A percentile compares a stretch with the other conserved stretches of the same genome.
Conservation (phyloP, 2,797 vertebrate species). For the Sebastes flavidus region DNA sequence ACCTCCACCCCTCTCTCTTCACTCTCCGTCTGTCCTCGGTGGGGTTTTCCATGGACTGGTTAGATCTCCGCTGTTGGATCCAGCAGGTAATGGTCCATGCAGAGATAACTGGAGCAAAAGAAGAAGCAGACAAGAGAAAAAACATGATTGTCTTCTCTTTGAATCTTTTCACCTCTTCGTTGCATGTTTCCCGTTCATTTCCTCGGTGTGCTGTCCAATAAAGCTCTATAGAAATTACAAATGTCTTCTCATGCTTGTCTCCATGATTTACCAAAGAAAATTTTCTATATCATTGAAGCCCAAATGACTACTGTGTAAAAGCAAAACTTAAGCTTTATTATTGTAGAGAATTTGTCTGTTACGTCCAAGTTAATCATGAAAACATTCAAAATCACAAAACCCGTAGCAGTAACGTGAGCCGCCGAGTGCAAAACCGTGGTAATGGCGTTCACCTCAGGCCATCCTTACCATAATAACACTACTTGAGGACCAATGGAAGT, state of each 20-base stretch:
- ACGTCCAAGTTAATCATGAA: too few relatives aligned
- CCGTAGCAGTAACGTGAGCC: too few relatives aligned
- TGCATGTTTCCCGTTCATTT: not conserved
- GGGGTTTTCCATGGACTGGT: constrained; percentile 75
- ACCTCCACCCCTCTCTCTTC: constrained; percentile 21
- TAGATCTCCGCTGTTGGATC: constrained; percentile 46
- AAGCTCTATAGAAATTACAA: not conserved
- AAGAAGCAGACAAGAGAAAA: not conserved
- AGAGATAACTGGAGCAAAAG: constrained; percentile 22
- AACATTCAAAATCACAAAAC: too few relatives aligned
- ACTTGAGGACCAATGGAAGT: too few relatives aligned
- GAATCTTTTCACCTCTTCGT: not conserved
- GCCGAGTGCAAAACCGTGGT: too few relatives aligned
- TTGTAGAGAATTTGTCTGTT: not conserved
- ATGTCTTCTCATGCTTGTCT: not conserved
- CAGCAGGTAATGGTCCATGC: constrained; percentile 33
- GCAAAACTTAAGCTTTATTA: not conserved
- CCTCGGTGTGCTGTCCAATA: not conserved
- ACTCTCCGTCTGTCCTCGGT: constrained; percentile 48
- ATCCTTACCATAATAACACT: too few relatives aligned
- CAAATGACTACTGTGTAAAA: not conserved
- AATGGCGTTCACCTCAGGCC: too few relatives aligned
- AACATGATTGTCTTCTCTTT: not conserved
- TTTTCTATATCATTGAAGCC: not conserved
- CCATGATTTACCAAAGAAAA: not conserved